A percentile compares a stretch with the other conserved stretches of the same genome.
Evolutionary conservation across 35 echinoderm and acorn worm species (phyloP).

Genomic region (Eucidaris tribuloides): DNA sequence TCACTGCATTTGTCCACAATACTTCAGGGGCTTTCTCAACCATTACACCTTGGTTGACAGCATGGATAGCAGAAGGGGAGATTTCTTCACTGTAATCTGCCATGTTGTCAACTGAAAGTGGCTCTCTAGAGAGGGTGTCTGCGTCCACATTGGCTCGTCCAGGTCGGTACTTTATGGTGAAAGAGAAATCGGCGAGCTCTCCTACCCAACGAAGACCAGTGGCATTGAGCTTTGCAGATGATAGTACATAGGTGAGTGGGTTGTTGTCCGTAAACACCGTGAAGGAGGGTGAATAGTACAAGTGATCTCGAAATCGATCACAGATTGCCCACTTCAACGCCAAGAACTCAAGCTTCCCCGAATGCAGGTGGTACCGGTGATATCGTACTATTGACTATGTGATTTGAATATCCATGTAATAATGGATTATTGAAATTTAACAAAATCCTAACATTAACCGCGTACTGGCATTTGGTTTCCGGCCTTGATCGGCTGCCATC

Average conservation of each 20-base stretch:
- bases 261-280: constrained; percentile 30
- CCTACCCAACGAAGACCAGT: constrained; percentile 23
- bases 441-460: too few relatives aligned
- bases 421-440: background rate
- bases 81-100: background rate
- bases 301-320: background rate
- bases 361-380: background rate
- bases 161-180: constrained; percentile 37
- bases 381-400: background rate
- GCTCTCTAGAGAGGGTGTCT: constrained; percentile 26
- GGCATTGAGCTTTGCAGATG: constrained; percentile 24
- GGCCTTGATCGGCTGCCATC: too few relatives aligned
- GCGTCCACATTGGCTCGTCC: constrained; percentile 11
- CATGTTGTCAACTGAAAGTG: background rate
- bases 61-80: background rate
- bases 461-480: too few relatives aligned
- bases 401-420: background rate
- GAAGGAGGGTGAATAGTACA: constrained; percentile 1
- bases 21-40: background rate
- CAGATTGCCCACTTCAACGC: constrained; percentile 31
- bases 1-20: background rate
- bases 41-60: background rate
- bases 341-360: too few relatives aligned
- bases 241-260: constrained; percentile 37
- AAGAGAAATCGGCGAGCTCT: constrained; percentile 17